Conservation (phyloP, 2,797 vertebrate genomes). For the Glossophaga mutica region DNA sequence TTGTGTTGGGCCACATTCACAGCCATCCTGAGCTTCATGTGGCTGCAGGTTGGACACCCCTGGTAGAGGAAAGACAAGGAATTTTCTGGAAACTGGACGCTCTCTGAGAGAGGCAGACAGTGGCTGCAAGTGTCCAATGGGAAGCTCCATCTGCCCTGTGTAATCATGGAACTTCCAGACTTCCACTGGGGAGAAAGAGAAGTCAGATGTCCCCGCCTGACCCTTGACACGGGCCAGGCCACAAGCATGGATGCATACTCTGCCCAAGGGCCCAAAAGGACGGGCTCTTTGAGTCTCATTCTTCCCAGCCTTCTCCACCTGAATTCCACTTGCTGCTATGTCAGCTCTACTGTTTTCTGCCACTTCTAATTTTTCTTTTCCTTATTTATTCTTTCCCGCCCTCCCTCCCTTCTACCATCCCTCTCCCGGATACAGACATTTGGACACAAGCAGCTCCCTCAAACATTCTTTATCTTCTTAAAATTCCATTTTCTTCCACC, state of each 20-base stretch:
- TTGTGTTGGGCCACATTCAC: no score
- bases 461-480: slow-evolving; percentile 2
- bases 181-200: not conserved
- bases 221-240: not conserved
- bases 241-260: not conserved
- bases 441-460: not conserved
- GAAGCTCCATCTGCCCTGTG: not conserved
- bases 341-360: not conserved
- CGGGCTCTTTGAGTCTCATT: not conserved
- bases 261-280: not conserved
- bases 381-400: not conserved
- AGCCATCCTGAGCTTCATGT: no score
- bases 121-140: not conserved
- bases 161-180: not conserved
- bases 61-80: not conserved
- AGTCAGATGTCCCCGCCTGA: not conserved
- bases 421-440: not conserved
- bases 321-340: not conserved
- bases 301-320: not conserved
- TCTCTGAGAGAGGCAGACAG: not conserved
- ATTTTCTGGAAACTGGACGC: not conserved
- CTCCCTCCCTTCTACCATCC: not conserved
- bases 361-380: not conserved
- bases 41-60: no score
- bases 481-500: slow-evolving; percentile 74